These are phyloP conservation scores for Episyrphus balteatus DNA, from an alignment of 1,140 invertebrate genomes.

Conservation along the genomic window DNA sequence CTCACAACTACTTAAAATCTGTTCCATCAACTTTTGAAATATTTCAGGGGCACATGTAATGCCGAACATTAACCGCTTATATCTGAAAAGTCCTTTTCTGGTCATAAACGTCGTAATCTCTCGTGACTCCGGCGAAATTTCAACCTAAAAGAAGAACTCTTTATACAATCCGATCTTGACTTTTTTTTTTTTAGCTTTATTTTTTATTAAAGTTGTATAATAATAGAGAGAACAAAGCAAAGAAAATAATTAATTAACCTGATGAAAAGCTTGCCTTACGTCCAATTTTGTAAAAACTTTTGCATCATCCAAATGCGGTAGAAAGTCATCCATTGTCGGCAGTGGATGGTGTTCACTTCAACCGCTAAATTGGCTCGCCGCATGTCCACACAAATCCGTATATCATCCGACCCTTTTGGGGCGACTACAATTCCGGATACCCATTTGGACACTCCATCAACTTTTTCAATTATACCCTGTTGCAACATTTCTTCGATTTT, in stretches of 20 bases:
- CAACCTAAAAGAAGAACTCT: too few relatives aligned
- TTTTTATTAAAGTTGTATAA: too few relatives aligned
- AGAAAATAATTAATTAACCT: too few relatives aligned
- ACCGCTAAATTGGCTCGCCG: conserved; percentile 29
- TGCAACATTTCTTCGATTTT: conserved; percentile 6
- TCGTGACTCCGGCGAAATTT: conserved; percentile 11
- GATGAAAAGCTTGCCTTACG: conserved; percentile 20
- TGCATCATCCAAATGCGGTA: conserved; percentile 18
- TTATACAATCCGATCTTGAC: too few relatives aligned
- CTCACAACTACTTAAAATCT: conserved; percentile 17
- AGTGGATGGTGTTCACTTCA: conserved; percentile 25
- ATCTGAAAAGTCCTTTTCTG: conserved; percentile 25
- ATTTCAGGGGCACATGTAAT: conserved; percentile 26
- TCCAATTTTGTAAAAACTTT: conserved; percentile 17
- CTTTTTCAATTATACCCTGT: conserved; percentile 6
- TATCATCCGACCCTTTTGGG: conserved; percentile 20
- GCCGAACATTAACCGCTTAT: conserved; percentile 27
- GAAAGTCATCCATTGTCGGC: conserved; percentile 23
- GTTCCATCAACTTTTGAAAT: conserved; percentile 31
- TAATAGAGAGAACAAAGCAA: too few relatives aligned
- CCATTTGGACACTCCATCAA: conserved; percentile 14
- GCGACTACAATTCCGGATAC: conserved; percentile 29
- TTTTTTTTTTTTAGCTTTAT: too few relatives aligned
- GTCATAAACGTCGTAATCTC: conserved; percentile 32
- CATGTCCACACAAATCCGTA: conserved; percentile 34